Evolutionary conservation across 2,888 invertebrate species (phyloP), one percentile per base, ranked within the genome.

Genomic region (Caenorhabditis sp.): DNA sequence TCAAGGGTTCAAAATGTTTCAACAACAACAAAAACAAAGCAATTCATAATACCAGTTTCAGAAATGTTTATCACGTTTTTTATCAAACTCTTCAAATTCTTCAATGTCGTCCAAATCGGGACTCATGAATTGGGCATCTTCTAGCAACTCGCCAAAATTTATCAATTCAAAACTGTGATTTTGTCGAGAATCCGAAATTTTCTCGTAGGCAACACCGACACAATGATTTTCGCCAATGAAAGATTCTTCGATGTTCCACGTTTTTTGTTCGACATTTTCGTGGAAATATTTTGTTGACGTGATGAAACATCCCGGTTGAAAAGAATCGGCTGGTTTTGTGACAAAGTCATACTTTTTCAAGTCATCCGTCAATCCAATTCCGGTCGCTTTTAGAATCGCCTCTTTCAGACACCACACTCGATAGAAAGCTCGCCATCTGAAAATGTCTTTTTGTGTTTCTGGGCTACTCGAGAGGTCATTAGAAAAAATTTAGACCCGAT

Each of bases 361-460:
- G 66, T 86, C 81, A 58, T 86, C 76, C 8, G 81, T 79, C 49
- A 87, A 72, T 26, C 87, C 87, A 12, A 81, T 72, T 1, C 87
- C 87, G 0, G 87, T 87, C 19, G 87, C 85, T 62, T 87, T 87
- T 36, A 88, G 78, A 49, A 88, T 79, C 6, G 86, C 81, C 58
- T 87, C 87, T 64, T 87, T 87, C 65, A 87, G 71, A 66, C 86
- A 87, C 86, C 86, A 82, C 65, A 84, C 75, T n/a, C 78, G 71
- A 58, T 77, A 82, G 63, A 82, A 82, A 0, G 78, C 71, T 1
- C 62, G 62, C 82, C 82, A 82, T 64, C 81, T 81, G 61, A 37
- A 43, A 36, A 37, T 27, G 26, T 10, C n/a, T 55, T 27, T 55
- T 27, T n/a, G n/a, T 53, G n/a, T n/a, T n/a, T n/a, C n/a, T n/a